Evolutionary conservation across 2,797 vertebrate genomes (phyloP).

Genomic region (Bothrops alternatus): DNA sequence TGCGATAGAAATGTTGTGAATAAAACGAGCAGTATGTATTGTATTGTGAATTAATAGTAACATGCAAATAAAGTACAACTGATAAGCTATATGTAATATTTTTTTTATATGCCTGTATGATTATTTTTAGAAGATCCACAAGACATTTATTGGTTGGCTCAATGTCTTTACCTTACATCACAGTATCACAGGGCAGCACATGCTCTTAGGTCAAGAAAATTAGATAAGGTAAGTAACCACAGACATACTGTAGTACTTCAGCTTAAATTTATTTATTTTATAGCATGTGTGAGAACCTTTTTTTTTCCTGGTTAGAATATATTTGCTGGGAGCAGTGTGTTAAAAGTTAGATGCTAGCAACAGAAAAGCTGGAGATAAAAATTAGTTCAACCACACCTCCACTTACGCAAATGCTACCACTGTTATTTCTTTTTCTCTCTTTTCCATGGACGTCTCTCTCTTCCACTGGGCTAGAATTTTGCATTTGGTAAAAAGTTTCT

Average conservation of each 20-base stretch:
- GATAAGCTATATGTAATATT: not conserved
- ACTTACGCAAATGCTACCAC: not conserved
- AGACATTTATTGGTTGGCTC: slow-evolving; percentile 97
- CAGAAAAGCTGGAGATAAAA: not conserved
- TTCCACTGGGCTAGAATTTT: not conserved
- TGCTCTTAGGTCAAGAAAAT: slow-evolving; percentile 89
- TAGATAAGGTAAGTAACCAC: slow-evolving; percentile 86
- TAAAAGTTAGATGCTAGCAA: not conserved
- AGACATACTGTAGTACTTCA: not conserved
- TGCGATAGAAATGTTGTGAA: not conserved
- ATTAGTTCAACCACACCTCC: not conserved
- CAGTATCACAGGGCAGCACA: slow-evolving; percentile 98
- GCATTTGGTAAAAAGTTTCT: not conserved
- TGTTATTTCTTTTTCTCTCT: not conserved
- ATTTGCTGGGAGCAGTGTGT: not conserved
- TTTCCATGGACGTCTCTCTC: not conserved
- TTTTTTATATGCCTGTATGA: not conserved
- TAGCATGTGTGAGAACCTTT: not conserved
- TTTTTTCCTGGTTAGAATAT: not conserved
- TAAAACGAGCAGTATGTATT: not conserved
- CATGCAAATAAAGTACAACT: not conserved
- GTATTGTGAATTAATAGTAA: not conserved
- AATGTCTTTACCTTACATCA: slow-evolving; percentile 95
- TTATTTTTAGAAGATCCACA: slow-evolving; percentile 87
- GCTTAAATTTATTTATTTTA: not conserved